Percentiles rank a stretch among this genome's conserved stretches.
phyloP scores from a whole-genome alignment of 2,113 vertebrate species.

The Lepidothrix coronata region DNA sequence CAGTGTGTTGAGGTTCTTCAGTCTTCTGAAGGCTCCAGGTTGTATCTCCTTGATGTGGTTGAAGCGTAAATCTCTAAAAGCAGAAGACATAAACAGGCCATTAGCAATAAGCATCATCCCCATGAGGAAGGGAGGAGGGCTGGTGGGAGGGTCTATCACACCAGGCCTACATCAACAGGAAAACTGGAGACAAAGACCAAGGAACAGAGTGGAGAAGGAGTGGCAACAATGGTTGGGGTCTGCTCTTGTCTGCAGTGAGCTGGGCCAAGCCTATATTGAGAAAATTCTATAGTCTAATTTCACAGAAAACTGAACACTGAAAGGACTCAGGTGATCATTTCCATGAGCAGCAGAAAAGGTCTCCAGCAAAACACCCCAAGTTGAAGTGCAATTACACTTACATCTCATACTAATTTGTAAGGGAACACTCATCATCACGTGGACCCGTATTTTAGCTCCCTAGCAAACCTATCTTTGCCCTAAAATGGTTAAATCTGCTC shows the following conservation, averaged over 20 bases:
- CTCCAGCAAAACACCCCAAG: background rate
- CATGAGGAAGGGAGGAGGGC: background rate
- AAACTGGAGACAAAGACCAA: background rate
- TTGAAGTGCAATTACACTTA: fast-evolving
- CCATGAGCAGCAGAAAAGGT: background rate
- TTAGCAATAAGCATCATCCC: background rate
- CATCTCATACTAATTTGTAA: background rate
- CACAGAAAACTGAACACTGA: background rate
- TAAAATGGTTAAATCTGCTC: slow-evolving; percentile 48
- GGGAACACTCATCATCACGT: fast-evolving
- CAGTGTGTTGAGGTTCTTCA: slow-evolving; percentile 90
- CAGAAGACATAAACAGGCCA: background rate
- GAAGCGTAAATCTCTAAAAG: slow-evolving; percentile 87
- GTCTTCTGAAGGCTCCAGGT: slow-evolving; percentile 78
- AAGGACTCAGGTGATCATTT: background rate
- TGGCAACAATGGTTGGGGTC: background rate
- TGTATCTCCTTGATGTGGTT: slow-evolving; percentile 90
- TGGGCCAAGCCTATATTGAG: background rate
- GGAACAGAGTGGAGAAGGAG: background rate
- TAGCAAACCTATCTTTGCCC: background rate
- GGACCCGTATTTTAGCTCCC: background rate
- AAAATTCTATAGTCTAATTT: background rate
- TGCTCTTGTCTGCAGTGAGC: background rate
- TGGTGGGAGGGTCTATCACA: background rate
- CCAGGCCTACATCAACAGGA: background rate